Evolutionary conservation across 2,888 invertebrate genomes (phyloP).

Genomic region (Drosophila meridionalis): DNA sequence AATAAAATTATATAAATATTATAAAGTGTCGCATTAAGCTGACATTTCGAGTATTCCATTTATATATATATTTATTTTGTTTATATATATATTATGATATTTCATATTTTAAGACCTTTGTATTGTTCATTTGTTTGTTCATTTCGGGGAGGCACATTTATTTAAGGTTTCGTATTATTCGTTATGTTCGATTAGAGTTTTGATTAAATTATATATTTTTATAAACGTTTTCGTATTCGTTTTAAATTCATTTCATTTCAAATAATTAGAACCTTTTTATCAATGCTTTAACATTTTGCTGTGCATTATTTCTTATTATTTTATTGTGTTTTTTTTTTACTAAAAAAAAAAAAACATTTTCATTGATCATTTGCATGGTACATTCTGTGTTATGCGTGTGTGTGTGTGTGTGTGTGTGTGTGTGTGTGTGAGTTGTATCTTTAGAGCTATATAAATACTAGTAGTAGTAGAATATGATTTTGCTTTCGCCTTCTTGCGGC

Average conservation of each 20-base stretch:
- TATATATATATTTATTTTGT: not conserved
- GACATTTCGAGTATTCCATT: conserved; percentile 7
- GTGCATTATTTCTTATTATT: conserved; percentile 18
- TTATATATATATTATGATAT: conserved; percentile 9
- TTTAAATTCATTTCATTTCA: conserved; percentile 35
- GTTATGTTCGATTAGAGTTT: conserved; percentile 33
- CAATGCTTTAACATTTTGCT: conserved; percentile 41
- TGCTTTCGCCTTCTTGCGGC: conserved; percentile 21
- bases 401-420: conserved; percentile 16
- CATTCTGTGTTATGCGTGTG: conserved; percentile 23
- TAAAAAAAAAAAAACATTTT: conserved; percentile 13
- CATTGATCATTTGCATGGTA: conserved; percentile 26
- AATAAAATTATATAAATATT: conserved; percentile 14
- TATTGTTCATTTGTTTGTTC: conserved; percentile 49
- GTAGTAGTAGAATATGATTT: conserved; percentile 42
- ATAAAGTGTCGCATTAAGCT: conserved; percentile 10
- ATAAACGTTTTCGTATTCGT: conserved; percentile 18
- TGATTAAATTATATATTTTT: conserved; percentile 32
- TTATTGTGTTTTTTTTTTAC: conserved; percentile 4
- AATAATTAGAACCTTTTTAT: conserved; percentile 9
- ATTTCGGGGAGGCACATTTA: conserved; percentile 60
- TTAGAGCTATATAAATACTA: conserved; percentile 53
- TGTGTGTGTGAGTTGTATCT: conserved; percentile 17
- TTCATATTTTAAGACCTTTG: conserved; percentile 43
- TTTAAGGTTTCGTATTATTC: conserved; percentile 54